A percentile compares a stretch with the other conserved stretches of the same genome.
Evolutionary conservation across 2,797 vertebrate species (phyloP).

Genomic region (Pangasius sanitwongsei): DNA sequence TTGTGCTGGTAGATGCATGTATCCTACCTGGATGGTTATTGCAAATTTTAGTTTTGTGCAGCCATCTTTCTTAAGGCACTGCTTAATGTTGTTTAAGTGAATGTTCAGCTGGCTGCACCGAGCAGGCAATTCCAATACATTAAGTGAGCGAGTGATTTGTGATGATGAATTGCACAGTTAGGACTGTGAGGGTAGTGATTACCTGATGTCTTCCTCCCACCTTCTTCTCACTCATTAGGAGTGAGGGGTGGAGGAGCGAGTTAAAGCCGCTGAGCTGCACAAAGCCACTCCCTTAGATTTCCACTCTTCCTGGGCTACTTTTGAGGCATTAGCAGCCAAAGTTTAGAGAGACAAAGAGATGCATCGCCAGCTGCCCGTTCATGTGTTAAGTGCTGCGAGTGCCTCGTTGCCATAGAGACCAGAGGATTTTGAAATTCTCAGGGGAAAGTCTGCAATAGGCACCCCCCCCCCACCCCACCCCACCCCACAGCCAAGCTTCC

Average conservation of each 20-base stretch:
- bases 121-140: not conserved
- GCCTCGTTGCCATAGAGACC: constrained; percentile 54
- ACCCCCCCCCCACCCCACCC: not conserved
- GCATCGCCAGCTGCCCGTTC: constrained; percentile 44
- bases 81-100: not conserved
- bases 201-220: not conserved
- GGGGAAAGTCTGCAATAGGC: constrained; percentile 6
- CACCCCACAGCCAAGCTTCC: not conserved
- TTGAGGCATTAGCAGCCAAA: constrained; percentile 16
- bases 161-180: constrained; percentile 17
- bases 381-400: constrained; percentile 46
- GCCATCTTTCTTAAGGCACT: not conserved
- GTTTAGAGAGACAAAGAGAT: constrained; percentile 34
- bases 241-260: not conserved
- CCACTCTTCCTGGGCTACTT: not conserved
- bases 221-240: not conserved
- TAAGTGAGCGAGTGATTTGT: not conserved
- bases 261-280: not conserved
- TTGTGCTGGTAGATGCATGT: not conserved
- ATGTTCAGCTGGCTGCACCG: not conserved
- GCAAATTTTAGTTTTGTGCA: not conserved
- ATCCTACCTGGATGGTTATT: not conserved
- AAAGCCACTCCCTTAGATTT: not conserved
- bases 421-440: constrained; percentile 32
- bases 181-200: not conserved